Evolutionary conservation across 2,888 invertebrate species (phyloP).

Genomic region (Xylota segnis): DNA sequence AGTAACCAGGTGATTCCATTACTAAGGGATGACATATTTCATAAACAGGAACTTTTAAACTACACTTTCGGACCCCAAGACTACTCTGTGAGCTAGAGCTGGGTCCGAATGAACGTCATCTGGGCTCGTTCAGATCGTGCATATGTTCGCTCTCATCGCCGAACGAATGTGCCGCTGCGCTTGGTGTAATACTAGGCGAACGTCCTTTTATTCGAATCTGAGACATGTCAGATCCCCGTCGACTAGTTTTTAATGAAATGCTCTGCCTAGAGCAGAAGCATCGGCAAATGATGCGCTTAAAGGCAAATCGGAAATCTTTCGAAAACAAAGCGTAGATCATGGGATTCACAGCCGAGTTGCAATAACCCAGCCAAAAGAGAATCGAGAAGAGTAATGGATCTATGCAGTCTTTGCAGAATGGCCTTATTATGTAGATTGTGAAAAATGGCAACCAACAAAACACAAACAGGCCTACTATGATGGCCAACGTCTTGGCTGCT

Average conservation of each 20-base stretch:
- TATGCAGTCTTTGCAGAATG: constrained; percentile 94
- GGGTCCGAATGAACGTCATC: constrained; percentile 86
- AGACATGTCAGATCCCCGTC: constrained; percentile 87
- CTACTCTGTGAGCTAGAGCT: constrained; percentile 82
- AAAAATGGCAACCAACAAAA: constrained; percentile 99
- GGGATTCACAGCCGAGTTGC: constrained; percentile 98
- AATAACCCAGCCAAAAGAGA: constrained; percentile 98
- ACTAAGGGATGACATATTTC: constrained; percentile 85
- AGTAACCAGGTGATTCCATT: constrained; percentile 83
- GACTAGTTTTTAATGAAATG: constrained; percentile 83
- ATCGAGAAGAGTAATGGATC: constrained; percentile 94
- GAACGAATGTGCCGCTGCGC: constrained; percentile 85
- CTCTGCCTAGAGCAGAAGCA: constrained; percentile 89
- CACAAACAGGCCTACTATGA: constrained; percentile 98
- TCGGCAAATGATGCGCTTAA: constrained; percentile 95
- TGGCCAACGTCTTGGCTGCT: constrained; percentile 97
- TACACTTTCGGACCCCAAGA: constrained; percentile 83
- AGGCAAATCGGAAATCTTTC: constrained; percentile 97
- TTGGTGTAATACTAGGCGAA: constrained; percentile 86
- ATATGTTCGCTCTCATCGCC: constrained; percentile 86
- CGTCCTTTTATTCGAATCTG: constrained; percentile 85
- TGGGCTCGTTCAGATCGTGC: constrained; percentile 85
- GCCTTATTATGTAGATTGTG: constrained; percentile 95
- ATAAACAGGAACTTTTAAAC: constrained; percentile 83
- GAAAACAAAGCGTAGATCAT: constrained; percentile 97